phyloP scores from a whole-genome alignment of 2,888 invertebrate genomes.

The Leptopilina drosophilae region DNA sequence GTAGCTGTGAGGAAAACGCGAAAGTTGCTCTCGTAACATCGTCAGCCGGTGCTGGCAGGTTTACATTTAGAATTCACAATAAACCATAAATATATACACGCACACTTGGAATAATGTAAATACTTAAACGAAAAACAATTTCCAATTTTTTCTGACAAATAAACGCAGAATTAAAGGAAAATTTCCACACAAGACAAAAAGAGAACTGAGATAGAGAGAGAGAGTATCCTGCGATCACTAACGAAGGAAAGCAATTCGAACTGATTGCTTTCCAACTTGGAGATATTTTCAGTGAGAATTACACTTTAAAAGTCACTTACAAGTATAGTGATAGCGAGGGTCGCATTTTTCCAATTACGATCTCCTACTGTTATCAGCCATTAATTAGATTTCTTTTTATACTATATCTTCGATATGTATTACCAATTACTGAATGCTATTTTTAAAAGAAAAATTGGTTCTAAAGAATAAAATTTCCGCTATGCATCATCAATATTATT shows the following conservation, averaged over 20 bases:
- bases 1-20: constrained; percentile 43
- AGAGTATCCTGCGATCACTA: background rate
- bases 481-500: no score
- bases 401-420: background rate
- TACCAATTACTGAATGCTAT: background rate
- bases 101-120: constrained; percentile 27
- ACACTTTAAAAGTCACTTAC: background rate
- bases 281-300: constrained; percentile 9
- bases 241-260: constrained; percentile 3
- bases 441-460: no score
- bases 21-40: constrained; percentile 47
- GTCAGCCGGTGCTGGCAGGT: constrained; percentile 44
- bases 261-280: constrained; percentile 11
- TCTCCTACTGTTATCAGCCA: constrained; percentile 1
- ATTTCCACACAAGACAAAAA: background rate
- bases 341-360: constrained; percentile 23
- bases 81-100: background rate
- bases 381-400: background rate
- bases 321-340: constrained; percentile 2
- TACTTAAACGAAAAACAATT: constrained; percentile 7
- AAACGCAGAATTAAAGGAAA: background rate
- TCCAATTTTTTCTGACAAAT: background rate
- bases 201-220: background rate
- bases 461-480: no score
- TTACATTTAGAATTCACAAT: constrained; percentile 33